Percentiles rank a stretch among this genome's conserved stretches.
Conservation (phyloP, 92 coral and sea anemone genomes). For the Scolanthus callimorphus region DNA sequence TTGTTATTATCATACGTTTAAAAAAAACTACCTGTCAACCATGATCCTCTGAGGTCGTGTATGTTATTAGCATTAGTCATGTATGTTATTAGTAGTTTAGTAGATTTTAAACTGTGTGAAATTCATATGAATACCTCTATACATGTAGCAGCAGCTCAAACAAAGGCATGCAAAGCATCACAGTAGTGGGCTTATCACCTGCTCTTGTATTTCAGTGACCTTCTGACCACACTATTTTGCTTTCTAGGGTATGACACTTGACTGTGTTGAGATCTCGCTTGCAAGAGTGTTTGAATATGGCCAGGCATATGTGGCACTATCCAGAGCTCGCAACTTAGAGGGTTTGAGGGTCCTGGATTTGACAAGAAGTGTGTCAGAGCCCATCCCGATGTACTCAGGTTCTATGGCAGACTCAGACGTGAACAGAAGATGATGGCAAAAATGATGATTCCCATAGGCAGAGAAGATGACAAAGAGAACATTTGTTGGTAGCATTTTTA, state of each 20-base stretch:
- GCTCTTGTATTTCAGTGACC: too few species aligned
- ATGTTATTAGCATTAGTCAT: too few species aligned
- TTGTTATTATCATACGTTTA: neutral
- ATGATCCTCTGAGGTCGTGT: too few species aligned
- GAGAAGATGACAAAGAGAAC: conserved; percentile 35
- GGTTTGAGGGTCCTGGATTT: conserved; percentile 91
- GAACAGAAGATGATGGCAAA: conserved; percentile 46
- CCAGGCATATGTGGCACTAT: conserved; percentile 94
- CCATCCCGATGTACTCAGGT: conserved; percentile 85
- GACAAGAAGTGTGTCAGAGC: conserved; percentile 89
- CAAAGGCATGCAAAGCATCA: too few species aligned
- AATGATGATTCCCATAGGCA: neutral
- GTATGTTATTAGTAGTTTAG: too few species aligned
- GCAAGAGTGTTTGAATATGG: conserved; percentile 97
- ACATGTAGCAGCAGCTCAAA: too few species aligned
- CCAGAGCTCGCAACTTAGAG: conserved; percentile 88
- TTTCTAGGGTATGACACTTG: conserved; percentile 93
- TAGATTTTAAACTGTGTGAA: too few species aligned
- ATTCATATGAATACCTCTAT: too few species aligned
- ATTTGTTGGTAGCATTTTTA: conserved; percentile 9
- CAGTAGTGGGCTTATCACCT: too few species aligned
- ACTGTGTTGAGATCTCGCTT: conserved; percentile 92
- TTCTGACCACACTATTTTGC: too few species aligned
- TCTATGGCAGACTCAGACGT: conserved; percentile 71
- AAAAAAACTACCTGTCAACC: too few species aligned